Percentiles rank a stretch among this genome's conserved stretches.
Evolutionary conservation across 2,113 vertebrate genomes (phyloP).

Genomic region (Rattus norvegicus): DNA sequence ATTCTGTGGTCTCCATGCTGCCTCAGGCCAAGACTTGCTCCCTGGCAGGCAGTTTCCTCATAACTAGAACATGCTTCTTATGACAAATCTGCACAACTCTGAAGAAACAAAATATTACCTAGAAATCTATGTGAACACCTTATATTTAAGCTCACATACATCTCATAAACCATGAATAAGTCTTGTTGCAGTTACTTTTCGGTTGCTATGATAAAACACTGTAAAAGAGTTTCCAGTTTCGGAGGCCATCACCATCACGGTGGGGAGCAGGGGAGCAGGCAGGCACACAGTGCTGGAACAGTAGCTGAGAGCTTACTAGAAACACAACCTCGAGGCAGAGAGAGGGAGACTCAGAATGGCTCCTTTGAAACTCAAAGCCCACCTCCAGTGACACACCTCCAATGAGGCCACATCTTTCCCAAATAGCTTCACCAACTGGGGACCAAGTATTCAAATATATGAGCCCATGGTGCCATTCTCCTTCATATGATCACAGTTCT

Average conservation of each 20-base stretch:
- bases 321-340: not conserved
- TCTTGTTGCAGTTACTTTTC: not conserved
- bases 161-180: not conserved
- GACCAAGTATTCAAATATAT: not conserved
- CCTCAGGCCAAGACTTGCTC: not conserved
- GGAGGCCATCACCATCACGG: not conserved
- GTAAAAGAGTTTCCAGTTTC: not conserved
- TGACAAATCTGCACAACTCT: not conserved
- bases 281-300: not conserved
- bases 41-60: not conserved
- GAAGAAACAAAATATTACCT: not conserved
- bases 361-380: not conserved
- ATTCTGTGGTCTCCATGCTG: not conserved
- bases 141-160: not conserved
- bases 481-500: not conserved
- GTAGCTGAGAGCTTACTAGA: not conserved
- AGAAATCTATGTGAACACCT: not conserved
- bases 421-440: not conserved
- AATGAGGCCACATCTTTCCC: not conserved
- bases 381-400: not conserved
- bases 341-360: not conserved
- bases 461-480: not conserved
- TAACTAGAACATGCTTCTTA: slow-evolving; percentile 21
- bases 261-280: not conserved
- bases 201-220: not conserved